Base-by-base conservation (phyloP, 2,113 vertebrate species). In the Lagenorhynchus albirostris region DNA sequence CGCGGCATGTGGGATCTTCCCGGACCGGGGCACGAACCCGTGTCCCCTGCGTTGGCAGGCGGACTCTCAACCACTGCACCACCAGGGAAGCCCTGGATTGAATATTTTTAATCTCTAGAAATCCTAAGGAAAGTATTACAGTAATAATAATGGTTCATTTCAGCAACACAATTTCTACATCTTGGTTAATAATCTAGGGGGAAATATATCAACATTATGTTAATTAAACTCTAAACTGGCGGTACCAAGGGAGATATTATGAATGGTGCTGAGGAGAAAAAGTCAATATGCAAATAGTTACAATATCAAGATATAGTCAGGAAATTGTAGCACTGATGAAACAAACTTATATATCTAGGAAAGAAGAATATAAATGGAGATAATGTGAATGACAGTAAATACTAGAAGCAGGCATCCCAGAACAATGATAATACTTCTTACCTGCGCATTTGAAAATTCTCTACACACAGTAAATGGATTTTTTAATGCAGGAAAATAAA, bases 281-380 rank as follows among this genome's bases (percentile, higher is more conserved):
- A 93, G 68, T 89, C 89, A 96, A 71, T 87, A 84, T 97, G 80
- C 58, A 92, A 74, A 84, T 41, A 80, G 41, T 73, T 93, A 85
- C 17, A 88, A 44, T 96, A 92, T 94, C 63, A 87, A 92, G 67
- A 76, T 96, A 74, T 31, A 89, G 67, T 73, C 36, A 55, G 83
- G 47, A 97, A 93, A 96, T 93, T 86, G 21, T 47, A 89, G 50
- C 47, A 79, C 33, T 93, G 87, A 67, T 71, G 67, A 97, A 82
- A 74, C 73, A 93, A 87, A 80, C 33, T 93, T 26, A 70, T 80
- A 81, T 14, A 91, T 89, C 60, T 58, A 63, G 79, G 83, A 89
- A 95, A 93, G 36, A 70, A 94, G 67, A 97, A 92, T 93, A 87
- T 97, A 96, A 97, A 96, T 97, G 89, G 38, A 89, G 36, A 92